Conservation (phyloP, 2,797 vertebrate species). For the Eulemur coronatus region DNA sequence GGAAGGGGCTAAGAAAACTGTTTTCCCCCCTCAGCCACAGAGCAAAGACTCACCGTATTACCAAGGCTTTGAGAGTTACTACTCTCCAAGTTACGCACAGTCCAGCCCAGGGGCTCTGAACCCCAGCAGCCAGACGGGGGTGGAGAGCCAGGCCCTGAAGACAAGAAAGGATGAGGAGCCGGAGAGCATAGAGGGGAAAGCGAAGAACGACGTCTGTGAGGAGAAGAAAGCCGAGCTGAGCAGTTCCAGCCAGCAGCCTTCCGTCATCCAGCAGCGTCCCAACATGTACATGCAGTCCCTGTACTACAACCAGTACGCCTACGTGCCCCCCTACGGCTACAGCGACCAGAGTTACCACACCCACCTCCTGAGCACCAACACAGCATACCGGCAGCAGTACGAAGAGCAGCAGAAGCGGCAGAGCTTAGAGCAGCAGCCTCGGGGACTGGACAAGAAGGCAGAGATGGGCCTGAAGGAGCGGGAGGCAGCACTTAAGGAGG, state of each 20-base stretch:
- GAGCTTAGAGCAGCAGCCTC: constrained; percentile 93
- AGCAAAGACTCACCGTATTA: constrained; percentile 97
- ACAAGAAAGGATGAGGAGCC: constrained; percentile 96
- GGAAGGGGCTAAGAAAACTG: constrained; percentile 96
- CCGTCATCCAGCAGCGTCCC: constrained; percentile 97
- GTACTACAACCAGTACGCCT: constrained; percentile 99
- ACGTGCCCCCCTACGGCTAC: constrained; percentile 96
- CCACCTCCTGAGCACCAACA: constrained; percentile 95
- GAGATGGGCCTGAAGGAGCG: constrained; percentile 94
- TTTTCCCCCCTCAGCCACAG: constrained; percentile 92
- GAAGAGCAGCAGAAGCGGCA: constrained; percentile 95
- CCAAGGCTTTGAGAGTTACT: constrained; percentile 94
- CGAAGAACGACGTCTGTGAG: constrained; percentile 92
- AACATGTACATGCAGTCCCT: constrained; percentile 99
- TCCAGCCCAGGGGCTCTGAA: constrained; percentile 93
- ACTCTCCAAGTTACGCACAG: constrained; percentile 95
- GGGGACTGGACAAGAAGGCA: constrained; percentile 93
- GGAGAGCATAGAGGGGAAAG: constrained; percentile 91
- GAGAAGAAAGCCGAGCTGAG: constrained; percentile 93
- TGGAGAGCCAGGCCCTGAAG: constrained; percentile 90
- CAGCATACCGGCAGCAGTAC: constrained; percentile 95
- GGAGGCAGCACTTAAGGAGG: constrained; percentile 92
- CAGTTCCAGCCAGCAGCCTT: constrained; percentile 92
- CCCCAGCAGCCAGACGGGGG: constrained; percentile 81
- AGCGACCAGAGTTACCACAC: constrained; percentile 97